Base-by-base conservation (phyloP, 2,113 vertebrate species). In the Pachypanchax playfairii region DNA sequence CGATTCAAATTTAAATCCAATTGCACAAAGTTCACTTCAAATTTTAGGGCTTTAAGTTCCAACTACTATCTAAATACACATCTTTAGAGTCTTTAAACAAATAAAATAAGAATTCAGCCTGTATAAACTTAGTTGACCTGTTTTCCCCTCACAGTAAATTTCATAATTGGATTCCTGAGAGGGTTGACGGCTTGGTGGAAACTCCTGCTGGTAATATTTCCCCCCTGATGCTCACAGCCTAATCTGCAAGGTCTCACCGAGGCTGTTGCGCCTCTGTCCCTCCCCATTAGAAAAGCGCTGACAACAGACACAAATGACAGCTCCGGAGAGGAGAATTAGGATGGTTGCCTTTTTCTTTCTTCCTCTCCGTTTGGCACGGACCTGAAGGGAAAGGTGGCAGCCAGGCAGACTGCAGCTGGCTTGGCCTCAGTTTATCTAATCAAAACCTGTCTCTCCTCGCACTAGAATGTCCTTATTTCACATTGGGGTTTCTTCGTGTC, bases 161-260 rank as follows among this genome's bases (percentile, higher is more conserved):
- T 65, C 48, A 58, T 81, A 83, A 83, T 79, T 82, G 64, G 71
- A 75, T 73, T 39, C 66, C 63, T 49, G 61, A 73, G 51, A 49
- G 17, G 26, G 61, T 38, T 65, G 75, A 68, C 17, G 6, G 57
- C 57, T 36, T 39, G 53, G 72, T 78, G 72, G 50, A 71, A 79
- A 42, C 73, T 75, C 75, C 71, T 67, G 65, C 54, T 82, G 56
- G 53, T 69, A 25, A 11, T 29, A 39, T 38, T 59, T 28, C 55
- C 35, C 15, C 9, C 46, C 24, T n/a, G 3, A 6, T 42, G 54
- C 48, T 10, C 60, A 38, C 6, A 15, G 41, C 25, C 47, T 49
- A 75, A 12, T 68, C 47, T 43, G 28, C 44, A 64, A 21, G 61
- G 65, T 55, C 57, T 46, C 35, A 24, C 43, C 44, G 20, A 42